Percentiles rank a stretch among this genome's conserved stretches.
phyloP scores from a whole-genome alignment of 2,113 vertebrate genomes.

The Zosterops borbonicus region DNA sequence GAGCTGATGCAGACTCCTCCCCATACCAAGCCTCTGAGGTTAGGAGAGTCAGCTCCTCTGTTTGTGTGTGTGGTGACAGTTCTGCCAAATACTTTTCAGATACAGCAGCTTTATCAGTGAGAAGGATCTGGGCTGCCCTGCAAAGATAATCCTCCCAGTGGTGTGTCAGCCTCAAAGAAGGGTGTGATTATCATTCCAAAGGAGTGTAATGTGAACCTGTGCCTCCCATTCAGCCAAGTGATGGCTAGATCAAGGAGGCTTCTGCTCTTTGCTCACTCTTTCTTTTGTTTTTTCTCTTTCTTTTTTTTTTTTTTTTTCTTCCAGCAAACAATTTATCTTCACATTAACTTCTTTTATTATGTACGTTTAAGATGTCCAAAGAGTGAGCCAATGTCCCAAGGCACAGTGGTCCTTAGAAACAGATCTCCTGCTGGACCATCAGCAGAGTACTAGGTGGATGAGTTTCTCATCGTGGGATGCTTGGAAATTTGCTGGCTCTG shows the following conservation, averaged over 20 bases:
- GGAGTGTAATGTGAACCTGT: slow-evolving; percentile 11
- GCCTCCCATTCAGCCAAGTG: background rate
- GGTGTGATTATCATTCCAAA: slow-evolving; percentile 52
- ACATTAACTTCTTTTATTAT: background rate
- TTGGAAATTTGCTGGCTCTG: background rate
- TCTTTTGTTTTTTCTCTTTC: background rate
- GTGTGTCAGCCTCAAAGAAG: slow-evolving; percentile 38
- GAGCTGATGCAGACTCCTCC: background rate
- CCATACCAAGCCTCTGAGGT: slow-evolving; percentile 24
- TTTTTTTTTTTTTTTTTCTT: background rate
- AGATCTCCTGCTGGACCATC: background rate
- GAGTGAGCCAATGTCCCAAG: background rate
- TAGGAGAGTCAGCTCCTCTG: background rate
- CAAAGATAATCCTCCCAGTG: slow-evolving; percentile 31
- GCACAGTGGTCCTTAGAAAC: background rate
- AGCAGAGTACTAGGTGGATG: background rate
- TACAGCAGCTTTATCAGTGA: slow-evolving; percentile 22
- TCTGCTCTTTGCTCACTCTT: background rate
- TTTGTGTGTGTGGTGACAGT: background rate
- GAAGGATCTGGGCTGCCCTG: slow-evolving; percentile 28
- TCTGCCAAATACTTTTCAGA: slow-evolving; percentile 36
- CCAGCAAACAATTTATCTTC: background rate
- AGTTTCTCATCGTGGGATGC: background rate
- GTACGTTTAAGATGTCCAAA: background rate
- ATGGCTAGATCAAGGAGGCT: background rate